Conservation (phyloP, 2,888 invertebrate genomes). For the Drosophila crucigera region DNA sequence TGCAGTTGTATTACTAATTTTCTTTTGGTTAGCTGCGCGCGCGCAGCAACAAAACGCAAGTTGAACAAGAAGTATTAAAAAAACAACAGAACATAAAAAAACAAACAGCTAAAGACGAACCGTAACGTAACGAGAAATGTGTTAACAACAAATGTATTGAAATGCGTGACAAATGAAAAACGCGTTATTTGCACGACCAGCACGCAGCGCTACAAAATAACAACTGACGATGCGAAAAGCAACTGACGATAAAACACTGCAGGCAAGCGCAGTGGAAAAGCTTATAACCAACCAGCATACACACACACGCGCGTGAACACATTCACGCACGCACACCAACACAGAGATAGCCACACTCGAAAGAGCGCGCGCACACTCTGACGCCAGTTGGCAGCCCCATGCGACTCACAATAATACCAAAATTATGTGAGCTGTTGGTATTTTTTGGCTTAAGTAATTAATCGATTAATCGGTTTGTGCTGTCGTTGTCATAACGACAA, state of each 20-base stretch:
- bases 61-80: slow-evolving; percentile 16
- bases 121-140: slow-evolving; percentile 37
- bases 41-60: slow-evolving; percentile 47
- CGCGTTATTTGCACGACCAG: slow-evolving; percentile 61
- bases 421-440: not conserved
- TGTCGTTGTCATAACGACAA: slow-evolving; percentile 60
- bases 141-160: slow-evolving; percentile 23
- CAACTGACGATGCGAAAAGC: slow-evolving; percentile 56
- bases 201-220: slow-evolving; percentile 65
- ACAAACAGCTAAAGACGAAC: slow-evolving; percentile 30
- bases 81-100: slow-evolving; percentile 3
- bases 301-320: slow-evolving; percentile 1
- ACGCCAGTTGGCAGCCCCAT: slow-evolving; percentile 20
- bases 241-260: slow-evolving; percentile 58
- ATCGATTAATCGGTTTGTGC: slow-evolving; percentile 17
- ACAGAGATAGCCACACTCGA: slow-evolving; percentile 6
- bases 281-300: slow-evolving; percentile 18
- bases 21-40: slow-evolving; percentile 47
- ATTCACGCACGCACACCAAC: not conserved
- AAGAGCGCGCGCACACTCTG: slow-evolving; percentile 27
- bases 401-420: slow-evolving; percentile 7
- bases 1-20: slow-evolving; percentile 26
- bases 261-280: slow-evolving; percentile 63
- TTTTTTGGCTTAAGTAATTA: slow-evolving; percentile 3
- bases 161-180: slow-evolving; percentile 30